Conservation (phyloP, 2,888 invertebrate genomes). For the Drosophila antonietae region DNA sequence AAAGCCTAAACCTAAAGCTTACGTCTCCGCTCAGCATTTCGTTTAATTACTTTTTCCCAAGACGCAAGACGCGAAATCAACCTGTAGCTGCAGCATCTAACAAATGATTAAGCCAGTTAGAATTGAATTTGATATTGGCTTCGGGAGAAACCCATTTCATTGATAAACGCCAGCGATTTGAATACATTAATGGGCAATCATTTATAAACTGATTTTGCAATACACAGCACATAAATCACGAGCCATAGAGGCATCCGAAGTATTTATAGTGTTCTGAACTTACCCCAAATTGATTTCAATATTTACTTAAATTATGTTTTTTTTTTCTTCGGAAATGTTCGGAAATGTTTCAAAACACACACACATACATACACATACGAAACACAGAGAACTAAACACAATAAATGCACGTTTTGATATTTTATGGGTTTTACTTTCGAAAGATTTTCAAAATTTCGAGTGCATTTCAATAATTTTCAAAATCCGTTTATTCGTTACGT, state of each 20-base stretch:
- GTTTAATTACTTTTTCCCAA: conserved; percentile 59
- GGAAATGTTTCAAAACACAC: conserved; percentile 33
- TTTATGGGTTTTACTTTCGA: conserved; percentile 26
- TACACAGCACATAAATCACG: conserved; percentile 38
- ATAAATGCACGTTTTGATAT: conserved; percentile 35
- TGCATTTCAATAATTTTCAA: conserved; percentile 37
- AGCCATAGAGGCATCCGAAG: conserved; percentile 31
- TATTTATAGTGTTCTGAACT: conserved; percentile 68
- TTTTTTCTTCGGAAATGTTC: conserved; percentile 50
- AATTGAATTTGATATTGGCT: conserved; percentile 8
- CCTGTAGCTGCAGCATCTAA: not conserved
- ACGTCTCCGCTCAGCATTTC: conserved; percentile 17
- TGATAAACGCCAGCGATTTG: conserved; percentile 28
- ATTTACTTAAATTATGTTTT: conserved; percentile 48
- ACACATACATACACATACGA: not conserved
- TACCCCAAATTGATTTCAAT: conserved; percentile 61
- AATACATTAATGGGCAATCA: conserved; percentile 27
- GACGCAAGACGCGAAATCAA: conserved; percentile 14
- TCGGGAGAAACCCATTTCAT: conserved; percentile 56
- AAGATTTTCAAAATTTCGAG: conserved; percentile 29
- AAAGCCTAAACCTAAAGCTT: conserved; percentile 17
- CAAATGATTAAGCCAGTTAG: conserved; percentile 30
- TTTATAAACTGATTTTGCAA: conserved; percentile 28
- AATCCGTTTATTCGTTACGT: conserved; percentile 26
- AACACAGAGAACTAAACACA: conserved; percentile 7